phyloP scores from a whole-genome alignment of 2,888 invertebrate genomes.

The Galerucella nymphaeae region DNA sequence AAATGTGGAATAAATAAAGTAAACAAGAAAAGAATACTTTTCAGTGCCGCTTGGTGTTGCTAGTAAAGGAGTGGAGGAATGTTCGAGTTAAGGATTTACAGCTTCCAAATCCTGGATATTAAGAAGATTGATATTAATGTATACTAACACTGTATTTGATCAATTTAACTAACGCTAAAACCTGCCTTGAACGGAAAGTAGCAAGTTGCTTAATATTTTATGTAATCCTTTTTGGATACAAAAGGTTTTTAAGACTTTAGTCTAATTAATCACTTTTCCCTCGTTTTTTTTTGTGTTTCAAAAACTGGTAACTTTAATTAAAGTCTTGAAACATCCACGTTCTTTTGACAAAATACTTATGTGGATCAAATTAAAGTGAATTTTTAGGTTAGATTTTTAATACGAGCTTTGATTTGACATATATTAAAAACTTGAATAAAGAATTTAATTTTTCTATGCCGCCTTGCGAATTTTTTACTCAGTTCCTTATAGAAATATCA shows the following conservation, averaged over 20 bases:
- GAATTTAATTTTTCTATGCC: no score
- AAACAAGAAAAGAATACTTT: no score
- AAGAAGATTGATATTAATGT: no score
- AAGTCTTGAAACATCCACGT: neutral
- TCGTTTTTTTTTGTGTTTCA: neutral
- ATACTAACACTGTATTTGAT: neutral
- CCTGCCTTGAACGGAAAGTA: neutral
- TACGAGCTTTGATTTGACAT: neutral
- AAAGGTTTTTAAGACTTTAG: conserved; percentile 6
- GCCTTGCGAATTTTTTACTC: no score
- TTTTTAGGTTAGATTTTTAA: neutral
- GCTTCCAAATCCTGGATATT: no score
- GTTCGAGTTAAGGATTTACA: no score
- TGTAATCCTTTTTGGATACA: conserved; percentile 13
- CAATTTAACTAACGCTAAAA: neutral
- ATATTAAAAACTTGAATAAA: neutral
- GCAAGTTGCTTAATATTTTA: conserved; percentile 10
- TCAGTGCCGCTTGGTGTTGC: no score
- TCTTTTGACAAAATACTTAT: neutral
- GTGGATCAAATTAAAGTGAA: neutral
- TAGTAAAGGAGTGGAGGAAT: no score
- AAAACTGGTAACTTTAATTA: conserved; percentile 1
- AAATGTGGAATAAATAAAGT: no score
- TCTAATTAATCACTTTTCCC: conserved; percentile 10
- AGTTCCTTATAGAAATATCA: no score